Base-by-base conservation (phyloP, 2,797 vertebrate species). In the Coccyzus lansbergi region DNA sequence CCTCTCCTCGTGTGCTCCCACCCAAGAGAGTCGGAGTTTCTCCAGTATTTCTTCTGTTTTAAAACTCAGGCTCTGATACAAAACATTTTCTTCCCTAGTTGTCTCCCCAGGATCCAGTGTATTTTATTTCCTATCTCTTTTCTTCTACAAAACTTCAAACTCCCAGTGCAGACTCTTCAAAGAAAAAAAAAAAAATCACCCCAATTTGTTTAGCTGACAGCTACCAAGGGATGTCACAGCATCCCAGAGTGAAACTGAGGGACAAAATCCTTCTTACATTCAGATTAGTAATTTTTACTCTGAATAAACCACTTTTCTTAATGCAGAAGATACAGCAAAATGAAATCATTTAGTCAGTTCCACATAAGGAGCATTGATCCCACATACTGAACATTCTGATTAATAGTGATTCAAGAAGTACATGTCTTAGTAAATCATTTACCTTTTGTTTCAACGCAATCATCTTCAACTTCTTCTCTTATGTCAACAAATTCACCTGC, bases 401-500 rank as follows among this genome's bases (percentile, higher is more conserved):
- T 56, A 58, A 29, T 55, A 19, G 22, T 60, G 86, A 52, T 80
- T 92, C 36, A 90, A 83, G 58, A 49, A 6, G 10, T 19, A 33
- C 4, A 19, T 55, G 65, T 77, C 68, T 88, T 88, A 75, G 40
- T 79, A 83, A 49, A 92, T 26, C 36, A 49, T 70, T 97, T 98
- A 99, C 99, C 99, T 99, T 98, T 99, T 98, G 96, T 97, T 97
- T 97, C 97, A 83, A 94, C 90, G 63, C 84, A 96, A 31, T 96
- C 96, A 92, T 98, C 98, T 97, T 96, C 96, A 25, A 98, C 95
- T 72, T 98, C 98, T 98, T 99, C 99, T 98, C 98, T 98, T 97
- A 99, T 99, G 96, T 99, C 99, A 92, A 99, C 97, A 96, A 98
- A 99, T 90, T 98, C 98, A 38, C 98, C 97, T 94, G 98, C 98